Base-by-base conservation (phyloP, 2,888 invertebrate genomes). In the Trissonchulus latispiculum region DNA sequence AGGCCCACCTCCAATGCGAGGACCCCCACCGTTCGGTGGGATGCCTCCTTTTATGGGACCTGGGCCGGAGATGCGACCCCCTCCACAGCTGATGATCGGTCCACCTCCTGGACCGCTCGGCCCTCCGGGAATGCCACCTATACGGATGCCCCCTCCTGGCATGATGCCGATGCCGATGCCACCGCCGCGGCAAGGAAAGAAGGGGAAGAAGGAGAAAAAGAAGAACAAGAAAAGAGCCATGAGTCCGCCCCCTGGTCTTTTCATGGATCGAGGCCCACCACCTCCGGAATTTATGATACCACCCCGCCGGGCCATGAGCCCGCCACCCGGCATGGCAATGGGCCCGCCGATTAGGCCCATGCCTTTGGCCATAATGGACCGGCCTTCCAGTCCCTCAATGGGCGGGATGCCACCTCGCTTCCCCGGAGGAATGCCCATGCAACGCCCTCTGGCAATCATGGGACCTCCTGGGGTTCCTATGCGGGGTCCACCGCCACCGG, bases 131-230 rank as follows among this genome's bases (percentile, higher is more conserved):
- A 75, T 73, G 77, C 84, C 86, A 33, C 85, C 86, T 81, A 85
- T 36, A 85, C 87, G 76, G 75, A 84, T 86, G 79, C 78, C 76
- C 75, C 85, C 86, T 79, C 78, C 88, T 3, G 73, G 70, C 35
- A 75, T 75, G 80, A 29, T 87, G 81, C 36, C 86, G 85, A 68
- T 86, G 86, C 74, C 84, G 82, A 68, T 86, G 86, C 74, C 84
- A 82, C 68, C 82, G 83, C 37, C 79, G 76, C n/a, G 64, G 8
- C 15, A 28, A 64, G 64, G 64, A 15, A 64, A 23, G 8, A 23
- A 64, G 64, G 15, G 28, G 2, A 64, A 64, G 64, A 64, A 64
- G 28, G n/a, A 23, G 8, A 64, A 64, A n/a, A 28, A 8, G 8
- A 64, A 64, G 31, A 64, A 64, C 15, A 23, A 23, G 48, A 23